Evolutionary conservation across 2,888 invertebrate genomes (phyloP).

Genomic region (Nasonia oneida): DNA sequence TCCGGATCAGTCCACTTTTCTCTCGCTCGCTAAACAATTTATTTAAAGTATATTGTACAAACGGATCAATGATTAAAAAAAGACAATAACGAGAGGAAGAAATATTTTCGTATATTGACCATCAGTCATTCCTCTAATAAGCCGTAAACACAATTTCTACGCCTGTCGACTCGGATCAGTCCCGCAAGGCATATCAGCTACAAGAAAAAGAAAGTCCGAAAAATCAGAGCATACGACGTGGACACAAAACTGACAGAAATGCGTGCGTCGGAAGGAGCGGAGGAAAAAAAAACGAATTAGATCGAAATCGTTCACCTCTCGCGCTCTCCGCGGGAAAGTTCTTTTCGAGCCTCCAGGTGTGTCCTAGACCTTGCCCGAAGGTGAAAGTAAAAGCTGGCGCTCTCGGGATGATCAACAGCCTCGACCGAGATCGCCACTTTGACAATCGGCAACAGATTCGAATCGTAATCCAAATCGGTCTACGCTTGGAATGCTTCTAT

Average conservation of each 20-base stretch:
- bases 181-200: not conserved
- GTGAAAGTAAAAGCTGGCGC: constrained; percentile 72
- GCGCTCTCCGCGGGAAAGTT: constrained; percentile 34
- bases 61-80: not conserved
- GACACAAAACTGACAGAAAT: not conserved
- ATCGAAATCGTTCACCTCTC: constrained; percentile 32
- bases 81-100: not conserved
- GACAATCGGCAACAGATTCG: constrained; percentile 2
- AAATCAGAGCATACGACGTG: not conserved
- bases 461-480: not conserved
- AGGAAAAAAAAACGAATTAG: constrained; percentile 23
- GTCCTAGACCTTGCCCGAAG: constrained; percentile 74
- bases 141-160: constrained; percentile 12
- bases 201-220: constrained; percentile 44
- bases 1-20: not conserved
- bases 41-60: no score
- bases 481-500: not conserved
- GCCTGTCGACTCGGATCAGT: constrained; percentile 9
- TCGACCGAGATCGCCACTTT: constrained; percentile 25
- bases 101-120: not conserved
- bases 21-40: not conserved
- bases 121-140: constrained; percentile 1
- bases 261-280: not conserved
- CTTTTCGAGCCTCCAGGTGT: constrained; percentile 12
- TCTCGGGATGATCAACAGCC: constrained; percentile 54